Evolutionary conservation across 2,888 invertebrate species (phyloP).

Genomic region (Escarpia spicata): DNA sequence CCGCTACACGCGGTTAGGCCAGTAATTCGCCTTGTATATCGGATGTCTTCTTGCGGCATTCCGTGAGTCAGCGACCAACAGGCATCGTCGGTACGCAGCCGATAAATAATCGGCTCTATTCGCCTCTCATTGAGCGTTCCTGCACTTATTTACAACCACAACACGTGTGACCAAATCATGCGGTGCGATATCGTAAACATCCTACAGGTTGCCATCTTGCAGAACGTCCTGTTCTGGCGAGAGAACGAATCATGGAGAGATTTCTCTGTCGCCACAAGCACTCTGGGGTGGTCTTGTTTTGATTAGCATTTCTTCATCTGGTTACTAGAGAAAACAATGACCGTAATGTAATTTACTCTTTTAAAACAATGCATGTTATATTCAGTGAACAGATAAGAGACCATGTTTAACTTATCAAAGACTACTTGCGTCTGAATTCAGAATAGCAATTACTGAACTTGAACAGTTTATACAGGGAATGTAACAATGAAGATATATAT

Average conservation of each 20-base stretch:
- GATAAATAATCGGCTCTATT: constrained; percentile 13
- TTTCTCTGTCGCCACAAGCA: neutral
- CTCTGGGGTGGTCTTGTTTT: neutral
- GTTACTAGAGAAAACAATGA: neutral
- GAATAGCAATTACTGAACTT: no score
- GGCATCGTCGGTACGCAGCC: neutral
- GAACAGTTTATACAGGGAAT: no score
- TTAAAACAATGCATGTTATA: no score
- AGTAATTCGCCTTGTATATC: constrained; percentile 9
- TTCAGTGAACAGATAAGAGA: no score
- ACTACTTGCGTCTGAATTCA: no score
- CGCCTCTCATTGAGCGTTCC: constrained; percentile 1
- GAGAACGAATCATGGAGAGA: neutral
- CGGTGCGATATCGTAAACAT: neutral
- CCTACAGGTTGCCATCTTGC: constrained; percentile 1
- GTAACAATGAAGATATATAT: no score
- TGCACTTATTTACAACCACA: neutral
- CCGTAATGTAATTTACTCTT: neutral
- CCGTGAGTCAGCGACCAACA: neutral
- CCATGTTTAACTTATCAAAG: no score
- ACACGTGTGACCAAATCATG: neutral
- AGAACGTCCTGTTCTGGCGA: neutral
- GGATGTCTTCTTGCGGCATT: neutral
- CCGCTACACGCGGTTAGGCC: constrained; percentile 6
- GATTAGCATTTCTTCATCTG: neutral